phyloP scores from a whole-genome alignment of 2,888 invertebrate genomes.

The Eupithecia dodoneata region DNA sequence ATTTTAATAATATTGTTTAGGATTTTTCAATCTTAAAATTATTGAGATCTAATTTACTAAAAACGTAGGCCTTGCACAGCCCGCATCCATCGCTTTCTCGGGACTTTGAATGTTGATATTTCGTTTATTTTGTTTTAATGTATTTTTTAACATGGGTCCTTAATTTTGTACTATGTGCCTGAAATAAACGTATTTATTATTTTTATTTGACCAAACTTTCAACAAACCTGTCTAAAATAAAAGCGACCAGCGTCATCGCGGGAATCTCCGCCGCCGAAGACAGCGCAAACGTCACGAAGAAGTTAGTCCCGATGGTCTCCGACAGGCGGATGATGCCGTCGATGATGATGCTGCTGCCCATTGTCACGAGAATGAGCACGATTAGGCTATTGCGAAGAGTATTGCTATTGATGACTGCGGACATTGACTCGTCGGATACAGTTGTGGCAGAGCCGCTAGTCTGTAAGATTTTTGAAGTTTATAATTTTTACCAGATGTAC shows the following conservation, averaged over 20 bases:
- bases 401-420: slow-evolving; percentile 50
- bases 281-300: slow-evolving; percentile 66
- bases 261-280: slow-evolving; percentile 65
- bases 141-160: too few species aligned
- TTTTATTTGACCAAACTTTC: background rate
- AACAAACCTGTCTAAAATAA: slow-evolving; percentile 48
- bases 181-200: too few species aligned
- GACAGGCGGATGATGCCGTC: slow-evolving; percentile 67
- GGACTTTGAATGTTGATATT: too few species aligned
- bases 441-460: slow-evolving; percentile 48
- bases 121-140: too few species aligned
- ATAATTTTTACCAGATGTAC: background rate
- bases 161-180: too few species aligned
- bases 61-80: background rate
- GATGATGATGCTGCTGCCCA: slow-evolving; percentile 57
- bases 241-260: slow-evolving; percentile 43
- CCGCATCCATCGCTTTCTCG: background rate
- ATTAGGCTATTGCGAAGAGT: slow-evolving; percentile 54
- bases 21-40: too few species aligned
- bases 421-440: slow-evolving; percentile 54
- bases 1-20: too few species aligned
- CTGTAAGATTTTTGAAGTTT: slow-evolving; percentile 22
- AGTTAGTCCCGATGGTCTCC: slow-evolving; percentile 63
- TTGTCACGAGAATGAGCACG: slow-evolving; percentile 54
- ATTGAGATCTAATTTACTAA: too few species aligned